Base-by-base conservation (phyloP, 2,797 vertebrate species). In the Gouania willdenowi region DNA sequence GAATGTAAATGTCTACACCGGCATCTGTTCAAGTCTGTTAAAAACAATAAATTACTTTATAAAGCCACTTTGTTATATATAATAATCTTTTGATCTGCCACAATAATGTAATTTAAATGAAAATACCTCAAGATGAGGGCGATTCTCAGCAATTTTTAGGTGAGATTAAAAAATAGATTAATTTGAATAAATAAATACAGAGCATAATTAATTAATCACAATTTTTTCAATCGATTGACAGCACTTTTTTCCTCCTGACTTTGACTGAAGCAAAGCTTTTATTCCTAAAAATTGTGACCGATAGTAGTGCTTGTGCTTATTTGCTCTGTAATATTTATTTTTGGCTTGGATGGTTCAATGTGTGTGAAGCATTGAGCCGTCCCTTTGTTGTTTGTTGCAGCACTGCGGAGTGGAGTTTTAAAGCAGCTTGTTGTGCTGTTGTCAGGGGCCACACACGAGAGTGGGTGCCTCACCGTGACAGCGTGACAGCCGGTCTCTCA, bases 401-500 rank as follows among this genome's bases (percentile, higher is more conserved):
- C 67, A 50, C 47, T 77, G 72, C 71, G 50, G 71, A 65, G 49
- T 71, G 23, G 41, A 27, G 51, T 64, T 40, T 52, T 63, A 47
- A 55, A 56, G 31, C 51, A 54, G 53, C 55, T 72, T 59, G 61
- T 68, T 71, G 62, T 73, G 56, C 63, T 68, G 66, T 76, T 69
- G 77, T 77, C 69, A 59, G 71, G 50, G 56, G 46, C 70, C n/a
- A 67, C 68, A 61, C 72, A 58, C 66, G 61, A 72, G 49, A 23
- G 18, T 29, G 17, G 45, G 50, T 48, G 39, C 74, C 21, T 18
- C 29, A 16, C 45, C 51, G 49, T 41, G 74, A 72, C 66, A 9
- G 74, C 57, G 78, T 73, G 79, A 82, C 82, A 82, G 84, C 67
- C 71, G 66, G 74, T 81, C 59, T 54, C 77, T 79, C 76, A 73